Evolutionary conservation across 1,140 invertebrate genomes (phyloP), one percentile per base, ranked within the genome.

Genomic region (Musca domestica): DNA sequence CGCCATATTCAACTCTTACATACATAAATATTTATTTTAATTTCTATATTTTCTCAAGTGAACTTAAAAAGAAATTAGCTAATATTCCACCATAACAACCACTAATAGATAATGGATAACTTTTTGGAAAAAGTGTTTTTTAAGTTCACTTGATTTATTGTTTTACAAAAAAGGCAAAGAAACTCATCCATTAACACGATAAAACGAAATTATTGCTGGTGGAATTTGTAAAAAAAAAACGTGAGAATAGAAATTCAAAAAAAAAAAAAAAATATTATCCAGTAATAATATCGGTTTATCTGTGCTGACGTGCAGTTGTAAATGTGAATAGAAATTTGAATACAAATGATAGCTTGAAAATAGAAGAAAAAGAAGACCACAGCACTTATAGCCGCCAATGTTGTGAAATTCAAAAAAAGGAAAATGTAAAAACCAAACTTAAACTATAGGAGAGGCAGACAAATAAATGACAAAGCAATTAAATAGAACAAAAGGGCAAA

Each of bases 271-370:
- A 15, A 1, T 6, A 9, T 22, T 19, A 51, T 20, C 4, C 34
- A 41, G 34, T 34, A 47, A 54, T 69, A 54, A 64, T 70, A 46
- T 69, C 72, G 61, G 49, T 72, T 71, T 67, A 66, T 70, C 65
- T 70, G 71, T 76, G 74, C 71, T 77, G 77, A 74, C 77, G 77
- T 77, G 76, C 74, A 74, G 72, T 69, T 74, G 64, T 25, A 66
- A 69, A 27, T 20, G 41, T 58, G 52, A 17, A 56, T 12, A 41
- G 10, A 41, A 41, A 41, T 7, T 5, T 10, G 10, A 41, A 41
- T 10, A 5, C 34, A 12, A 41, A 41, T 41, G 6, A n/a, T n/a
- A n/a, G n/a, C n/a, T n/a, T n/a, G n/a, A n/a, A 22, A 56, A 2
- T 20, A 61, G 19, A 41, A 61, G 15, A 22, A 30, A 54, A 41